phyloP scores from a whole-genome alignment of 37 sponge, comb jelly and placozoan genomes.

The Ephydatia muelleri region DNA sequence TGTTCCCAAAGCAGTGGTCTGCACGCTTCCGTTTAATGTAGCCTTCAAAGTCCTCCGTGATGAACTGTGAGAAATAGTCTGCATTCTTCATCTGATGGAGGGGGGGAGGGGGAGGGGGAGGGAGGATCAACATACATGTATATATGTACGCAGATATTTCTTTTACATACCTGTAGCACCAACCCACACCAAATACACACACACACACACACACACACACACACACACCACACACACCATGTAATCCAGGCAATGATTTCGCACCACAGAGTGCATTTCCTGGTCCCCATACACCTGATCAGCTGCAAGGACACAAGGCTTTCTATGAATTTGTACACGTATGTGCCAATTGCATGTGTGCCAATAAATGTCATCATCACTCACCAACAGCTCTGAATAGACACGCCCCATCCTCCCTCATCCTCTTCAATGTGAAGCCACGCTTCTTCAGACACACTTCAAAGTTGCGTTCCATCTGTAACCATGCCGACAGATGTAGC shows the following conservation, averaged over 20 bases:
- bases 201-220: conserved; percentile 8
- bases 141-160: background rate
- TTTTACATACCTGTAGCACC: background rate
- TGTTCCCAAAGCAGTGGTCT: conserved; percentile 94
- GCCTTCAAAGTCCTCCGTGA: conserved; percentile 89
- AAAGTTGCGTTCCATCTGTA: conserved; percentile 84
- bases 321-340: background rate
- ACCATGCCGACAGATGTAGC: background rate
- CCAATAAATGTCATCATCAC: background rate
- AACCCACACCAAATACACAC: background rate
- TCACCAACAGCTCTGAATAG: conserved; percentile 91
- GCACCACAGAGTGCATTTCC: conserved; percentile 87
- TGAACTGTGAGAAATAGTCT: conserved; percentile 95
- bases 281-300: conserved; percentile 98
- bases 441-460: conserved; percentile 85
- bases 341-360: background rate
- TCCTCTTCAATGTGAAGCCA: conserved; percentile 83
- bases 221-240: conserved; percentile 80
- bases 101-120: conserved; percentile 26
- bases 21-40: conserved; percentile 89
- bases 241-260: conserved; percentile 93
- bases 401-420: conserved; percentile 92
- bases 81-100: conserved; percentile 83
- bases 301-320: conserved; percentile 56
- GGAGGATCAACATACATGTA: background rate